Conservation (phyloP, 1,140 invertebrate species). For the Drosophila miranda region DNA sequence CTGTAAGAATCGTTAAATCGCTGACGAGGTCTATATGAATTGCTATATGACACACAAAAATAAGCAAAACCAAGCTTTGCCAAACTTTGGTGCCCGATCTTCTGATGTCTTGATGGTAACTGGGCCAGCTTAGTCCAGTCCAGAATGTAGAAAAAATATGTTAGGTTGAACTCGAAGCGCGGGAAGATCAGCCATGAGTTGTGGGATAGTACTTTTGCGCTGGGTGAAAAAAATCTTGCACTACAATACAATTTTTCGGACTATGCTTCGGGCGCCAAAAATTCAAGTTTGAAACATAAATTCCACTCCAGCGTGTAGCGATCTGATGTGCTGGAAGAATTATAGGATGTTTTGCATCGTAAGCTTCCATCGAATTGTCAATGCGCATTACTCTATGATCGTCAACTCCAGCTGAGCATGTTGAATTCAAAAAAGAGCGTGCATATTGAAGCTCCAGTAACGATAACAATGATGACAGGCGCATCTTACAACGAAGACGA, state of each 20-base stretch:
- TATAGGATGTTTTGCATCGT: no score
- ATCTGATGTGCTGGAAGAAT: background rate
- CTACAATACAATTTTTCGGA: conserved; percentile 6
- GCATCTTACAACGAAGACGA: no score
- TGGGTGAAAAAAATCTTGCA: background rate
- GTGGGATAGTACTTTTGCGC: background rate
- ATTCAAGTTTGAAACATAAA: conserved; percentile 7
- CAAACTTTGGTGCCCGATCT: background rate
- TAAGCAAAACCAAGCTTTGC: background rate
- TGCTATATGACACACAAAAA: background rate
- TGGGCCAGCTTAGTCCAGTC: conserved; percentile 1
- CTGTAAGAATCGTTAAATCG: no score
- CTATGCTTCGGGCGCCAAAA: background rate
- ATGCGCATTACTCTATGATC: no score
- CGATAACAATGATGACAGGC: background rate
- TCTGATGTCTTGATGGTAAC: background rate
- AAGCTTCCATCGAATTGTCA: background rate
- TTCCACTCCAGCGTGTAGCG: conserved; percentile 3
- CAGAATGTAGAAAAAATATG: background rate
- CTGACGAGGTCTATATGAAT: background rate
- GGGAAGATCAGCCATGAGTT: background rate
- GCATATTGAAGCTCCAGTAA: background rate
- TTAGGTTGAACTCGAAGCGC: no score
- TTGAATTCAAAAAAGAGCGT: background rate
- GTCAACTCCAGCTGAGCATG: background rate